These are phyloP conservation scores for Stichodactyla mertensii DNA, from an alignment of 64 coral and sea anemone species.

Conservation along the genomic window DNA sequence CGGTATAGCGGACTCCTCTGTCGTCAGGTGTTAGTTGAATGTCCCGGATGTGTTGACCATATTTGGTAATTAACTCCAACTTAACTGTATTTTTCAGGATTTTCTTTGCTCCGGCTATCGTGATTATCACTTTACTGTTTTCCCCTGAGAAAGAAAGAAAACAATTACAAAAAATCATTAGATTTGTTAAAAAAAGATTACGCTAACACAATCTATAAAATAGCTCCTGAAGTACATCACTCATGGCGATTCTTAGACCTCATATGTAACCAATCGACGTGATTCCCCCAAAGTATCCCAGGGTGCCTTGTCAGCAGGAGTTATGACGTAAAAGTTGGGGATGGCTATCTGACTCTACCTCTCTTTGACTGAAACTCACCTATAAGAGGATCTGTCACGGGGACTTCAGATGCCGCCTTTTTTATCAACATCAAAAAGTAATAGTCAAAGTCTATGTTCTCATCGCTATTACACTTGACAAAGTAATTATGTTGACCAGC, in stretches of 20 bases:
- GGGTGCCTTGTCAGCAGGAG: no score
- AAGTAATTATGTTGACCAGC: conserved; percentile 59
- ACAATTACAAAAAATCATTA: not conserved
- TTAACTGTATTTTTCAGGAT: conserved; percentile 25
- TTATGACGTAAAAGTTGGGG: no score
- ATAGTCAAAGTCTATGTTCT: conserved; percentile 80
- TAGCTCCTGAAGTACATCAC: no score
- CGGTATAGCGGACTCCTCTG: conserved; percentile 37
- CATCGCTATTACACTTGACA: conserved; percentile 64
- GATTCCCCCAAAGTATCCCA: no score
- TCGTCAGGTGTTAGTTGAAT: conserved; percentile 21
- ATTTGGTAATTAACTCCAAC: conserved; percentile 54
- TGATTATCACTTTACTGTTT: conserved; percentile 45
- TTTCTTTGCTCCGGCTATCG: conserved; percentile 65
- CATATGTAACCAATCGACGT: no score
- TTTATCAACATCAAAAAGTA: conserved; percentile 31
- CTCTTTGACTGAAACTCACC: conserved; percentile 14
- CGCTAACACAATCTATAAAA: no score
- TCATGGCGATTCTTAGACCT: no score
- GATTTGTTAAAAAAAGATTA: not conserved
- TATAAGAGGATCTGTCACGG: conserved; percentile 36
- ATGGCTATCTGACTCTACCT: not conserved
- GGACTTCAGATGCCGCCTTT: conserved; percentile 17
- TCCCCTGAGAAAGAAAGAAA: not conserved
- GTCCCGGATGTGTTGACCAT: conserved; percentile 39